phyloP scores from a whole-genome alignment of 2,797 vertebrate genomes.

The Eulemur mongoz region DNA sequence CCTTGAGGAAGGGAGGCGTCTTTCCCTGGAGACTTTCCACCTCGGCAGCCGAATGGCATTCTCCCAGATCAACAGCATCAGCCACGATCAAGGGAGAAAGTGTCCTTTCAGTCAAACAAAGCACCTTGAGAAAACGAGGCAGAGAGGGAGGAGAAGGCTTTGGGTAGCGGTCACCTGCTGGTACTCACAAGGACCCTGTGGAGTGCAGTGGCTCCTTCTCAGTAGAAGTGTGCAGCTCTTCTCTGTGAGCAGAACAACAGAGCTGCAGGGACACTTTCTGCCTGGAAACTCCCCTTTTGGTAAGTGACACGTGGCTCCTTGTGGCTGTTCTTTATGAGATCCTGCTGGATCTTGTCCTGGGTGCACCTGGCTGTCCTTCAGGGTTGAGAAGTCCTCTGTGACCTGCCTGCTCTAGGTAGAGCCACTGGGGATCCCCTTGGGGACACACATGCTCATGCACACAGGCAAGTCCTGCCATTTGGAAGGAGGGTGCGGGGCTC shows the following conservation, averaged over 20 bases:
- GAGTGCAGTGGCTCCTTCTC: constrained; percentile 89
- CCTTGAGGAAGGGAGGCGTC: constrained; percentile 91
- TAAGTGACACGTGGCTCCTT: constrained; percentile 89
- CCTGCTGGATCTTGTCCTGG: constrained; percentile 94
- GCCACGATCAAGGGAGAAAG: constrained; percentile 90
- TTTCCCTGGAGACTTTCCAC: constrained; percentile 90
- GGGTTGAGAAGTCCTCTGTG: fast-evolving
- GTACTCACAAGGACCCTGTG: constrained; percentile 91
- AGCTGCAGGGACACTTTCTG: constrained; percentile 93
- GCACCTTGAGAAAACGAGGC: constrained; percentile 82
- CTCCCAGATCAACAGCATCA: constrained; percentile 90
- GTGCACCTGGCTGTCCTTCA: constrained; percentile 88
- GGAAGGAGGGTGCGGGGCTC: background rate
- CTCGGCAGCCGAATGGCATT: constrained; percentile 91
- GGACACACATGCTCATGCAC: background rate
- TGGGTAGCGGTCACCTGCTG: constrained; percentile 86
- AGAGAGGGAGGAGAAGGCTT: background rate
- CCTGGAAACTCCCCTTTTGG: constrained; percentile 91
- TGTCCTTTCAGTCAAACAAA: constrained; percentile 91
- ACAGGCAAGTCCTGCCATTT: background rate
- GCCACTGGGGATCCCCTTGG: background rate
- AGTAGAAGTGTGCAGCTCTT: constrained; percentile 88
- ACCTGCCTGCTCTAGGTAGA: background rate
- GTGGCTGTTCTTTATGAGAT: constrained; percentile 92
- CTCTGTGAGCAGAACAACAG: constrained; percentile 92